Conservation (phyloP, 2,797 vertebrate species). For the Rhyacichthys aspro region DNA sequence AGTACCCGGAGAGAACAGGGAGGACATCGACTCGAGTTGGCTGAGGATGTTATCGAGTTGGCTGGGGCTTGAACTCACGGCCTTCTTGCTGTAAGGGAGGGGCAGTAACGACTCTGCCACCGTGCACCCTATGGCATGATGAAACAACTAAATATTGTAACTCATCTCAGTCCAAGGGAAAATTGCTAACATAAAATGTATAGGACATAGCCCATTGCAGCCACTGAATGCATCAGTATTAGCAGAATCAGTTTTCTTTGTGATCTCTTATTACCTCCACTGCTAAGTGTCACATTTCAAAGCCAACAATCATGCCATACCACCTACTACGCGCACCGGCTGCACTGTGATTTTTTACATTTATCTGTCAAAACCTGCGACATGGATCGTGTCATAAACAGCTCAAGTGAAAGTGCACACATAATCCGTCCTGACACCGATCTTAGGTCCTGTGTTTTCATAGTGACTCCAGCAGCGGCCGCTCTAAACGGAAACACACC, state of each 20-base stretch:
- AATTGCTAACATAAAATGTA: too few species aligned
- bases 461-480: constrained; percentile 59
- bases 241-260: constrained; percentile 9
- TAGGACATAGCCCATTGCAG: background rate
- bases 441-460: constrained; percentile 72
- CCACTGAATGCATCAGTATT: background rate
- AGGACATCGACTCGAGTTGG: too few species aligned
- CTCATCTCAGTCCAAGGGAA: too few species aligned
- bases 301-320: constrained; percentile 12
- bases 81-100: too few species aligned
- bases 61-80: too few species aligned
- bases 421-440: constrained; percentile 72
- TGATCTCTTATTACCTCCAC: constrained; percentile 5
- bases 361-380: constrained; percentile 36
- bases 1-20: too few species aligned
- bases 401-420: constrained; percentile 33
- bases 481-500: constrained; percentile 78
- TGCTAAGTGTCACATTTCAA: constrained; percentile 14
- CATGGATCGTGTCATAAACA: constrained; percentile 58
- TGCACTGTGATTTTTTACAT: constrained; percentile 26
- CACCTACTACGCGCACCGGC: background rate
- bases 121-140: too few species aligned
- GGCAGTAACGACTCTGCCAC: too few species aligned
- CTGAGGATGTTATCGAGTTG: too few species aligned
- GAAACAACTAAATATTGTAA: too few species aligned